Evolutionary conservation across 2,797 vertebrate genomes (phyloP).

Genomic region (Pangasius djambal): DNA sequence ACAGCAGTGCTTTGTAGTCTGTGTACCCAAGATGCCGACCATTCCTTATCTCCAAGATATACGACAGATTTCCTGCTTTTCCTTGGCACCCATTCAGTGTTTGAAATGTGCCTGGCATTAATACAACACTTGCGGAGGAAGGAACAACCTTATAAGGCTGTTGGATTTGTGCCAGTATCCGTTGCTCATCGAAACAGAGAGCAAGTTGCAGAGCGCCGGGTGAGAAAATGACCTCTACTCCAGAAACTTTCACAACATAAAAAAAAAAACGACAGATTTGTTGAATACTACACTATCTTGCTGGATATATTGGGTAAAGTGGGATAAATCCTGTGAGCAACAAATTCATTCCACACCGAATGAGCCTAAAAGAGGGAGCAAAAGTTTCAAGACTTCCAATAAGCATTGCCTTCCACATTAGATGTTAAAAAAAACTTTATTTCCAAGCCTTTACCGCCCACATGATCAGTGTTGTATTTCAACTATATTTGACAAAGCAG

Average conservation of each 20-base stretch:
- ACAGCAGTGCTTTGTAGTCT: conserved; percentile 60
- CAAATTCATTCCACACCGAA: neutral
- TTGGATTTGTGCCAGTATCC: conserved; percentile 27
- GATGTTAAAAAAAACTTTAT: neutral
- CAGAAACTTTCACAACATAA: neutral
- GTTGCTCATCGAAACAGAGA: conserved; percentile 19
- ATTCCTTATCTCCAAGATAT: conserved; percentile 61
- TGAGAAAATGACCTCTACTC: conserved; percentile 11
- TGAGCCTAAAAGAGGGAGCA: neutral
- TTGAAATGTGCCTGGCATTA: conserved; percentile 48
- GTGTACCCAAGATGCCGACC: conserved; percentile 53
- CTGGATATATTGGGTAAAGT: neutral
- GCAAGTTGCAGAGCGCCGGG: neutral
- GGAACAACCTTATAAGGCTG: conserved; percentile 61
- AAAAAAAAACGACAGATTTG: neutral
- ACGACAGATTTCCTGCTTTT: conserved; percentile 62
- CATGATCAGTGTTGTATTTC: conserved; percentile 28
- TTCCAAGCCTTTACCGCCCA: conserved; percentile 33
- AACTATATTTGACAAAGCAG: conserved; percentile 24
- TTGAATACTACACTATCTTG: neutral
- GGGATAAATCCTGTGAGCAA: neutral
- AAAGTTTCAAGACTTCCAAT: neutral
- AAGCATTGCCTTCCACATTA: conserved; percentile 25
- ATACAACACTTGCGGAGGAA: conserved; percentile 52
- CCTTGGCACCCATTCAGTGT: conserved; percentile 56